Base-by-base conservation (phyloP, 2,888 invertebrate species). In the Andrena fulva region DNA sequence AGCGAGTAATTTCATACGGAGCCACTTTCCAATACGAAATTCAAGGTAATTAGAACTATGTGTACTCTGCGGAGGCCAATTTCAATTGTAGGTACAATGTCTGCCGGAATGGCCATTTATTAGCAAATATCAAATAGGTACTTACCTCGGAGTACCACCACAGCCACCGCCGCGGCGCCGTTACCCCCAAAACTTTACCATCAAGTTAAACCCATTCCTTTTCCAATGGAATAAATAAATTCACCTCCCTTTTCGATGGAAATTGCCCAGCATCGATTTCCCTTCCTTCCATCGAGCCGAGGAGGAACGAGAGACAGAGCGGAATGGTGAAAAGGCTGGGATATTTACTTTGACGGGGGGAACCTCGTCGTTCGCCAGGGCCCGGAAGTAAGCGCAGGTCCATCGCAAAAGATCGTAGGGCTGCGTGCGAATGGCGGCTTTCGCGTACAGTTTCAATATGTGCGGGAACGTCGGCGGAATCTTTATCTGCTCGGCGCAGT, bases 381-480 rank as follows among this genome's bases (percentile, higher is more conserved):
- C 97, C 52, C 96, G 95, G 94, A 98, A 98, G 93, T 97, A 97
- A 27, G 96, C 96, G 42, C 95, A 96, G 0, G 98, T 97, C 98
- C 98, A 98, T 85, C 80, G 85, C 4, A 98, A 95, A 0, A 98
- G 95, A 94, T 98, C 98, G 89, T 96, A 96, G 0, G 98, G 98
- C 92, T 98, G 98, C 5, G 98, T 98, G 89, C 97, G 96, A 82
- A 98, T 98, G 0, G 98, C 98, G 35, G 98, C 97, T 95, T 98
- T 98, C 48, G 97, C 97, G 92, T 96, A 98, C 89, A 96, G 96
- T 94, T 98, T 97, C 81, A 98, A 94, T 80, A 98, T 96, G 91
- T 96, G 96, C 0, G 98, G 98, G 89, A 97, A 96, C 85, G 96
- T 96, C 0, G 97, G 96, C 0, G 98, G 98, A 80, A 98, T 97